Percentiles rank a stretch among this genome's conserved stretches.
Conservation (phyloP, 64 coral and sea anemone genomes). For the Pachyseris speciosa region DNA sequence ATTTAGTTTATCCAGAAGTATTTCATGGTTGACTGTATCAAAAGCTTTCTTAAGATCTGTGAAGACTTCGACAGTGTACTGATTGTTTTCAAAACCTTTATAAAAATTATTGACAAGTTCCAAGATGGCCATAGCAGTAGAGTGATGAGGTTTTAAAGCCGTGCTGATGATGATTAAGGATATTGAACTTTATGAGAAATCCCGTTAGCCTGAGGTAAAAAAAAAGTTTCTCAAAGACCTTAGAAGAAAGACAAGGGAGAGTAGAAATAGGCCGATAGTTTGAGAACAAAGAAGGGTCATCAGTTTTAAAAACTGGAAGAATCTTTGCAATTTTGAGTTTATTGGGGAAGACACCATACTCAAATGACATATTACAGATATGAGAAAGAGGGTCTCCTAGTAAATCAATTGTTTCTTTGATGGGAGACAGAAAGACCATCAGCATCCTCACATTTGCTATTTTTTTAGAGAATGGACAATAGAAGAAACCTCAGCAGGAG, state of each 20-base stretch:
- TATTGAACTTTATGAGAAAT: neutral
- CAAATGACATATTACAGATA: constrained; percentile 28
- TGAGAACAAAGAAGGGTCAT: neutral
- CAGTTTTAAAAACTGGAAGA: neutral
- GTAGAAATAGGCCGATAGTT: constrained; percentile 28
- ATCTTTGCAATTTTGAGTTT: constrained; percentile 35
- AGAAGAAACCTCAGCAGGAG: no score
- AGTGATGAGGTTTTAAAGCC: no score
- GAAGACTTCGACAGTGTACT: no score
- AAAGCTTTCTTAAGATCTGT: no score
- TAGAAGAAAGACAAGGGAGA: constrained; percentile 2
- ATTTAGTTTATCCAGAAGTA: no score
- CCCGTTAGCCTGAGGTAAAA: neutral
- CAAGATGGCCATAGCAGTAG: constrained; percentile 6
- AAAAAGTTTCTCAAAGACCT: constrained; percentile 15
- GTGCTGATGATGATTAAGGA: no score
- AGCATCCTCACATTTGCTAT: no score
- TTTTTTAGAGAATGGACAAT: no score
- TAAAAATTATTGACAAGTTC: constrained; percentile 24
- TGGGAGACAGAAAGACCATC: no score
- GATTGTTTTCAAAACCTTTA: no score
- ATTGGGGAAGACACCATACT: neutral
- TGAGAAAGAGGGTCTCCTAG: neutral
- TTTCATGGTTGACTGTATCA: no score
- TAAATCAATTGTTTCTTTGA: neutral